These are phyloP conservation scores for Eira barbara DNA, from an alignment of 2,113 vertebrate genomes.

Conservation along the genomic window DNA sequence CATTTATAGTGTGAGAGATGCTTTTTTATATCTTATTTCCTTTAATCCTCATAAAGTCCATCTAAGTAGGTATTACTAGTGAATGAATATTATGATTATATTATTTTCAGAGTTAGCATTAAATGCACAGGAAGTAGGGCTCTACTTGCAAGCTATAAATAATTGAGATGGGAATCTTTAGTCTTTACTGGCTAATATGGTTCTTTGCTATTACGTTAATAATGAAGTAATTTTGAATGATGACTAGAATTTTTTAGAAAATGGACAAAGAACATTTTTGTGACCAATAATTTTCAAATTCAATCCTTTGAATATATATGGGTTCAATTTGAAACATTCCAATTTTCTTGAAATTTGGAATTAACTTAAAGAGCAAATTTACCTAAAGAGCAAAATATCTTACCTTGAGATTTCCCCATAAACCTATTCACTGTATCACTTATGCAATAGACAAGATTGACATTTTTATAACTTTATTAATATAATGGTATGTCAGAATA, in stretches of 20 bases:
- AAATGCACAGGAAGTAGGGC: conserved; percentile 15
- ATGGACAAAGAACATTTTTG: conserved; percentile 72
- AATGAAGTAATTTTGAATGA: conserved; percentile 45
- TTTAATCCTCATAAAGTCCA: conserved; percentile 12
- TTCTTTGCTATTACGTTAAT: conserved; percentile 27
- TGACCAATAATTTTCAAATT: conserved; percentile 69
- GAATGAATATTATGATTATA: conserved; percentile 1
- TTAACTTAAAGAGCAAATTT: conserved; percentile 77
- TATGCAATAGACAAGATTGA: conserved; percentile 65
- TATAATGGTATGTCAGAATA: conserved; percentile 68
- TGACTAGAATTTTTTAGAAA: conserved; percentile 61
- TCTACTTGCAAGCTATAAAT: neutral
- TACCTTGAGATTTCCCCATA: conserved; percentile 66
- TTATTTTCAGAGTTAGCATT: conserved; percentile 37
- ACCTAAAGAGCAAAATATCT: conserved; percentile 56
- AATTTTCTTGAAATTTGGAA: conserved; percentile 81
- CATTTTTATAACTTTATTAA: conserved; percentile 78
- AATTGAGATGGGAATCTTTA: neutral
- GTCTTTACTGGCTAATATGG: neutral
- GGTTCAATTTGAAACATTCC: conserved; percentile 77
- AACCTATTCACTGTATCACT: conserved; percentile 49
- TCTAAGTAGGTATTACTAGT: neutral
- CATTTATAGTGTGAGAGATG: neutral
- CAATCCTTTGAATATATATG: conserved; percentile 71
- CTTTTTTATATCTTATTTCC: neutral